Conservation (phyloP, 1,140 invertebrate species). For the Mylabris phalerata region DNA sequence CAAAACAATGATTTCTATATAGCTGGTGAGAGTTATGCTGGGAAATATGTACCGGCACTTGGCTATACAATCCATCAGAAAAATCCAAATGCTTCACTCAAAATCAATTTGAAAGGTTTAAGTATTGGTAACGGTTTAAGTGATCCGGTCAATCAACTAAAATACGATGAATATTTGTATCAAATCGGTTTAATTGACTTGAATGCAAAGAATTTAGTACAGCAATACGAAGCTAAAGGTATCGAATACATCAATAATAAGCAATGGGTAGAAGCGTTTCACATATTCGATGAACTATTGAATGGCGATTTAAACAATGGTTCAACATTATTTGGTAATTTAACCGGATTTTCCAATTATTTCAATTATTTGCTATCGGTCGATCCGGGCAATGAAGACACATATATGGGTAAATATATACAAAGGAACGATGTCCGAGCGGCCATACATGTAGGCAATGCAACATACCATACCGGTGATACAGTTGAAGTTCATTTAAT, state of each 20-base stretch:
- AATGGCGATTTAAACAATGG: slow-evolving; percentile 50
- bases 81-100: slow-evolving; percentile 49
- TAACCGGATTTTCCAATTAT: slow-evolving; percentile 50
- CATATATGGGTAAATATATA: too few species aligned
- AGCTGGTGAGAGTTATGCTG: slow-evolving; percentile 80
- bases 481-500: slow-evolving; percentile 62
- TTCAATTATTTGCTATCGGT: too few species aligned
- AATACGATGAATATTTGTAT: slow-evolving; percentile 67
- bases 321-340: slow-evolving; percentile 56
- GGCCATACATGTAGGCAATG: slow-evolving; percentile 48
- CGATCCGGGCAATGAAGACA: slow-evolving; percentile 22
- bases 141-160: slow-evolving; percentile 69
- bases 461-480: slow-evolving; percentile 44
- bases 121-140: slow-evolving; percentile 79
- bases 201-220: slow-evolving; percentile 50
- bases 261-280: slow-evolving; percentile 55
- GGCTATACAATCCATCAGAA: slow-evolving; percentile 65
- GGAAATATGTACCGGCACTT: slow-evolving; percentile 73
- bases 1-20: slow-evolving; percentile 65
- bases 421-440: slow-evolving; percentile 48
- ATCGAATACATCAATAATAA: slow-evolving; percentile 49
- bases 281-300: slow-evolving; percentile 57
- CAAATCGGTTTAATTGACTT: slow-evolving; percentile 67
- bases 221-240: slow-evolving; percentile 50
- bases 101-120: slow-evolving; percentile 65